Evolutionary conservation across 1,140 invertebrate species (phyloP), one percentile per base, ranked within the genome.

Genomic region (Panonychus citri): DNA sequence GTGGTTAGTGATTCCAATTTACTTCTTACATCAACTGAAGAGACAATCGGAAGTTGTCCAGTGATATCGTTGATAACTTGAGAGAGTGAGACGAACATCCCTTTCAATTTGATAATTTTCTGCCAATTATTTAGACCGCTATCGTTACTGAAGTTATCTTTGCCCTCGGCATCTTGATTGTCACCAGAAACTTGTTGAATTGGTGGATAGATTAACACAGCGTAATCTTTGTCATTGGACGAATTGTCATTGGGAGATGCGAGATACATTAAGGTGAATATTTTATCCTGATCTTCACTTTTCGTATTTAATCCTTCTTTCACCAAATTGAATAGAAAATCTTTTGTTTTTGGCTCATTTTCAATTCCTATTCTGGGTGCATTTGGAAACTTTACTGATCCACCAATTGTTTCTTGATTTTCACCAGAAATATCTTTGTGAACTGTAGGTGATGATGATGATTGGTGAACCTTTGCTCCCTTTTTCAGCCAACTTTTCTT

Each of bases 1-100:
- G 17, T n/a, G 26, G 30, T 21, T 10, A 21, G 21, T 8, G n/a
- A 21, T 19, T 48, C 30, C 30, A 34, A 34, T 37, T 52, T 52
- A 21, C 19, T 24, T 17, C 50, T 28, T 8, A 51, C 43, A 15
- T 17, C 12, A 30, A 56, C 34, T 50, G 15, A 15, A 12, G 55
- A 34, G 8, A 51, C 13, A 10, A n/a, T 50, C 19, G 46, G 42
- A n/a, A 49, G 28, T 26, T 56, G 55, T n/a, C 28, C 46, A 1
- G 55, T 56, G 13, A 56, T 56, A 3, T 56, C 42, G 24, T 46
- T 49, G 2, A 56, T 42, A 3, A 56, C 55, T 51, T 56, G 55
- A 0, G 55, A 56, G 3, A 56, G 25, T 1, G 55, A 42, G 15
- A 51, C 30, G 17, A 56, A 56, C 55, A 56, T 56, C 1, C 55